These are phyloP conservation scores for Etheostoma nigrum DNA, from an alignment of 2,797 vertebrate genomes.

Conservation along the genomic window DNA sequence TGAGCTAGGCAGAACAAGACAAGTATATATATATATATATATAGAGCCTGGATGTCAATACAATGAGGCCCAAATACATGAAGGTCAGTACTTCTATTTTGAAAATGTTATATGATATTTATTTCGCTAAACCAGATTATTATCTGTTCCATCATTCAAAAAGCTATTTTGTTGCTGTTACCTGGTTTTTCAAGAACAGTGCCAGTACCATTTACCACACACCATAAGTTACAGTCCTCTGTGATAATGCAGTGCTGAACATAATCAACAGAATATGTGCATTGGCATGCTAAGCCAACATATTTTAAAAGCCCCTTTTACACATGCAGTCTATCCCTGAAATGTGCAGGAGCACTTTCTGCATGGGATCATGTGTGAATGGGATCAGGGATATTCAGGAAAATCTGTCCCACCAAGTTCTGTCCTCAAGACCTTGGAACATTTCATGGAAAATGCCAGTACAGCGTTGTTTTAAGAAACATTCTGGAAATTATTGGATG, in stretches of 20 bases:
- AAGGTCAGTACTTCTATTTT: slow-evolving; percentile 2
- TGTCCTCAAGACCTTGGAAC: too few relatives aligned
- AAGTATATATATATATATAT: neutral
- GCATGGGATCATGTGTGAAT: too few relatives aligned
- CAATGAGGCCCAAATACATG: neutral
- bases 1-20: slow-evolving; percentile 53
- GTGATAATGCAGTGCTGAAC: neutral
- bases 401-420: too few relatives aligned
- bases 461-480: too few relatives aligned
- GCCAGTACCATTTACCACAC: neutral
- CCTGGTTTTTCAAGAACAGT: neutral
- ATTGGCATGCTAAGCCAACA: neutral
- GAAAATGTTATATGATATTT: slow-evolving; percentile 5
- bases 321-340: too few relatives aligned
- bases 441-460: too few relatives aligned
- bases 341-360: too few relatives aligned
- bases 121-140: too few relatives aligned
- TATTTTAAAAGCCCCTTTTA: neutral
- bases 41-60: neutral
- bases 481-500: too few relatives aligned
- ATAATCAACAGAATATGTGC: neutral
- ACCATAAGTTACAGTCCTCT: neutral
- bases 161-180: neutral
- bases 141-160: neutral
- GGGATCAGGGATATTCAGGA: too few relatives aligned